Evolutionary conservation across 2,113 vertebrate genomes (phyloP).

Genomic region (Penelope pileata): DNA sequence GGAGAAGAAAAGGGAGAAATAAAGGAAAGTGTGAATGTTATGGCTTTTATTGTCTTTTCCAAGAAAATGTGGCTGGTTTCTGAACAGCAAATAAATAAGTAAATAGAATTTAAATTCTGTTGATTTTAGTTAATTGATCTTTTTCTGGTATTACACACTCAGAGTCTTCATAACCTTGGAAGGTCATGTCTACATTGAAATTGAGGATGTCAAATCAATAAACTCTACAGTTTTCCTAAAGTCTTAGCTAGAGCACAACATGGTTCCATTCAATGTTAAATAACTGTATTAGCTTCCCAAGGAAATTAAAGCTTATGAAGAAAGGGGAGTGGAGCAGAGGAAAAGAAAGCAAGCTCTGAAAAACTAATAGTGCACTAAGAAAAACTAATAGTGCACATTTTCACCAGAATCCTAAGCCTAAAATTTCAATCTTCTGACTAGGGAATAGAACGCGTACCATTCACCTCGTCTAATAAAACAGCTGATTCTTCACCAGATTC

Average conservation of each 20-base stretch:
- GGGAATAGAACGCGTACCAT: background rate
- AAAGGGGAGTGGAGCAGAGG: background rate
- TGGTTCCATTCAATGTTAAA: background rate
- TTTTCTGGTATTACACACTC: background rate
- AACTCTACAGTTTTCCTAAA: background rate
- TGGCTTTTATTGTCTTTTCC: background rate
- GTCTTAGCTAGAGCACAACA: background rate
- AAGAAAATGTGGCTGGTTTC: background rate
- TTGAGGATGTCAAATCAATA: background rate
- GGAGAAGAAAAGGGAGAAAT: background rate
- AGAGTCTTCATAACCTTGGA: background rate
- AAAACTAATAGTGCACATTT: background rate
- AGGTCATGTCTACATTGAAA: background rate
- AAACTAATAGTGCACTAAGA: background rate
- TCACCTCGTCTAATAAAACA: constrained; percentile 2
- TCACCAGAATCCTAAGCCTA: background rate
- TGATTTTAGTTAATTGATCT: background rate
- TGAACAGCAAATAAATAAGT: background rate
- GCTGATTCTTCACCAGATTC: background rate
- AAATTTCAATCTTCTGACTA: background rate
- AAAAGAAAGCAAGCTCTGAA: background rate
- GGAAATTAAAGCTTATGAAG: background rate
- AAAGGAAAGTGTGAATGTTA: background rate
- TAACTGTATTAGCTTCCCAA: background rate
- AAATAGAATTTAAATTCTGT: background rate